Evolutionary conservation across 2,888 invertebrate species (phyloP).

Genomic region (Cerceris rybyensis): DNA sequence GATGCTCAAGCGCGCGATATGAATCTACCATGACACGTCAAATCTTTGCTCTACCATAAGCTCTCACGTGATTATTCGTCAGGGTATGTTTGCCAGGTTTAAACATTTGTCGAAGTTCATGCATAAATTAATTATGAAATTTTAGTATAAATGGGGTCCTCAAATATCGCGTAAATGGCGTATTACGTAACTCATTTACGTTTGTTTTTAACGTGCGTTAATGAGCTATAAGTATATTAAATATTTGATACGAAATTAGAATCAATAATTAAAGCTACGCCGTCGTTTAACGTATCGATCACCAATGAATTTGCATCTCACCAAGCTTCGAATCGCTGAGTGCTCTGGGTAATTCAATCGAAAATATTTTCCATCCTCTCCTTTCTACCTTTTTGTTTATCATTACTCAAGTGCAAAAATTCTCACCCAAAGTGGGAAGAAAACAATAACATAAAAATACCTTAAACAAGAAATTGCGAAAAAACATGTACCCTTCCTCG

Average conservation of each 20-base stretch:
- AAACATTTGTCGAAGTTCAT: conserved; percentile 52
- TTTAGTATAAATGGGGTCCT: conserved; percentile 47
- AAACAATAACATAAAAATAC: too few relatives aligned
- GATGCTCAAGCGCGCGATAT: background rate
- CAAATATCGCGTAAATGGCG: conserved; percentile 37
- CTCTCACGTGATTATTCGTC: conserved; percentile 39
- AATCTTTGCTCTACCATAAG: conserved; percentile 25
- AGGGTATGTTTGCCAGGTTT: conserved; percentile 29
- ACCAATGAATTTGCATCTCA: conserved; percentile 19
- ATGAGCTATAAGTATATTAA: conserved; percentile 52
- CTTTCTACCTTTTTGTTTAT: too few relatives aligned
- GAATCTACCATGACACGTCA: conserved; percentile 31
- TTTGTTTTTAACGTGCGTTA: conserved; percentile 51
- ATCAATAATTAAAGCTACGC: conserved; percentile 51
- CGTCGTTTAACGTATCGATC: conserved; percentile 49
- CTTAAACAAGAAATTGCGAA: too few relatives aligned
- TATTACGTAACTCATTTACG: conserved; percentile 38
- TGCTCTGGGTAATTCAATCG: conserved; percentile 7
- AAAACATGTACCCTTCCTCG: too few relatives aligned
- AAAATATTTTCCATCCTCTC: background rate
- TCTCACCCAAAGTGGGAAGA: too few relatives aligned
- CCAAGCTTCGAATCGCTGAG: conserved; percentile 16
- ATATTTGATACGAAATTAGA: conserved; percentile 54
- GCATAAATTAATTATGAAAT: conserved; percentile 53
- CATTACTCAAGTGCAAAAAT: too few relatives aligned